A percentile compares a stretch with the other conserved stretches of the same genome.
phyloP scores from a whole-genome alignment of 2,888 invertebrate species.

The Hanleya hanleyi region DNA sequence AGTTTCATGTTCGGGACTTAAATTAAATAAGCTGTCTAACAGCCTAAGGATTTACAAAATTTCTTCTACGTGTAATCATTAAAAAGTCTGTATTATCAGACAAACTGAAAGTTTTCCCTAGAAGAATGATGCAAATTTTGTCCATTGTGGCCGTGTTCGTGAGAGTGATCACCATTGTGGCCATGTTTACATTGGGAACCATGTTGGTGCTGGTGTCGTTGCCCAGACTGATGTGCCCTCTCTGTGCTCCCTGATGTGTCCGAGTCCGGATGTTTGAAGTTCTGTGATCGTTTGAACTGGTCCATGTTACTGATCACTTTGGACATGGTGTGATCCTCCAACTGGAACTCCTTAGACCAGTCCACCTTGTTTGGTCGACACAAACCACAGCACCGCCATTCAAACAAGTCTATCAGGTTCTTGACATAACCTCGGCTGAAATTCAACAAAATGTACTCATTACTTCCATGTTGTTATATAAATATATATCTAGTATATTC shows the following conservation, averaged over 20 bases:
- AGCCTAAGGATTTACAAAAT: no score
- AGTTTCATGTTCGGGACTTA: no score
- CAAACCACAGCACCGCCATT: conserved; percentile 84
- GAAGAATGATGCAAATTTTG: conserved; percentile 27
- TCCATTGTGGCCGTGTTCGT: no score
- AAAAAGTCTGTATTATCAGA: no score
- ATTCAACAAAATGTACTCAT: conserved; percentile 68
- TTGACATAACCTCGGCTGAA: conserved; percentile 86
- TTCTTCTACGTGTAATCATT: no score
- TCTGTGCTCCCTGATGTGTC: no score
- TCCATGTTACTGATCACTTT: not conserved
- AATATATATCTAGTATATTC: not conserved
- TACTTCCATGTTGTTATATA: not conserved
- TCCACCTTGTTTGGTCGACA: conserved; percentile 83
- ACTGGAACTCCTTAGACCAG: conserved; percentile 78
- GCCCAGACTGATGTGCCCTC: not conserved
- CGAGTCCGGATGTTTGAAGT: not conserved
- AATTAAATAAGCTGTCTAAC: no score
- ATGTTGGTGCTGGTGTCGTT: not conserved
- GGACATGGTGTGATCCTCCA: conserved; percentile 41
- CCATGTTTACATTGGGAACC: not conserved
- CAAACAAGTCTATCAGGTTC: conserved; percentile 90
- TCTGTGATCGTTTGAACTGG: not conserved
- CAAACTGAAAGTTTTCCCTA: conserved; percentile 64
- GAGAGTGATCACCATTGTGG: not conserved